Evolutionary conservation across 2,797 vertebrate genomes (phyloP), one percentile per base, ranked within the genome.

Genomic region (Poeciliopsis gracilis): DNA sequence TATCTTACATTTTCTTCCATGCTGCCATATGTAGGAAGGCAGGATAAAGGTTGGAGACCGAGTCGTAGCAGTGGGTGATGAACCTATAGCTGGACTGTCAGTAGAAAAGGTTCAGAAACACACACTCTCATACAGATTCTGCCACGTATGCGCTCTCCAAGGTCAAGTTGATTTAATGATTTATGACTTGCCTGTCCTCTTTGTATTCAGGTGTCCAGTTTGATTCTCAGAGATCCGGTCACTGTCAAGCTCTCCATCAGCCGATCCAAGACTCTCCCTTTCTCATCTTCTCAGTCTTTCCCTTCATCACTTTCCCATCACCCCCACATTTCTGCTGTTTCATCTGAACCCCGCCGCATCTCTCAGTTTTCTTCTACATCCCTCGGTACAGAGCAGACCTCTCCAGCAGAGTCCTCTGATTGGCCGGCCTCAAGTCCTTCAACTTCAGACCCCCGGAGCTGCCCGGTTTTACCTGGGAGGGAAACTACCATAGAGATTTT

Each of bases 401-500:
- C 84, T 69, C 69, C 90, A n/a, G 43, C 20, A 6, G 88, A 82
- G 94, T 93, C 45, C 57, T 89, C 93, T 82, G 96, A 95, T 88
- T 95, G 95, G 82, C 93, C 91, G 1, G 95, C 94, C 51, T 94
- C 96, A 18, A 91, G 93, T 4, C 89, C 94, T 1, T 87, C 95
- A 86, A 87, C 93, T 57, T 95, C 95, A 46, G 97, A 98, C 77
- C 96, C 95, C 74, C 78, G 94, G 71, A 96, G 93, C 66, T 97
- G 97, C 86, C 96, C 96, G 15, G 95, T 99, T 43, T 94, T 96
- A 82, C 94, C 97, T 71, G 98, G 98, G 82, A 97, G 93, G 72
- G 96, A 98, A 93, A 98, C 95, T 76, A 96, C 94, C 9, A 97
- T 99, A 59, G 97, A 98, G 87, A 97, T 99, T 89, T 96, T 93